Base-by-base conservation (phyloP, 2,113 vertebrate genomes). In the Craseonycteris thonglongyai region DNA sequence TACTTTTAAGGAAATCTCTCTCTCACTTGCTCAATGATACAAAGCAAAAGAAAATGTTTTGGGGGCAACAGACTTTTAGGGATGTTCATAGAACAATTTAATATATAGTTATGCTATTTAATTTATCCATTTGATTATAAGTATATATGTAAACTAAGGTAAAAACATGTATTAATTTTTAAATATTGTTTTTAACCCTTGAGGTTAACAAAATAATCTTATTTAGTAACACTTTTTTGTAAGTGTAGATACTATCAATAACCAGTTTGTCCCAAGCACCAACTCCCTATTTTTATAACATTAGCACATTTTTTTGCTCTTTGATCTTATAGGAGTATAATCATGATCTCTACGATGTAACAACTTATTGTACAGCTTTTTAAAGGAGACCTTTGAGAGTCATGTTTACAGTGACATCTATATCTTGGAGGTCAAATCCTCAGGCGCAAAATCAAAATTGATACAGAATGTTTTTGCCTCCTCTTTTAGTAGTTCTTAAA, bases 391-490 rank as follows among this genome's bases (percentile, higher is more conserved):
- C 28, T 94, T 66, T 93, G 42, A 84, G 42, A 85, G 8, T 81
- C 12, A 21, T 74, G 56, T 76, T 93, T 91, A 86, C 14, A 69
- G 30, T 90, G 61, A 92, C 85, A 94, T 51, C 72, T 92, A 33
- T 45, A 78, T 58, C 63, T 68, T 33, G 68, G 68, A 91, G 66
- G 47, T 95, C 35, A 92, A 76, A 76, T 95, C 84, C 81, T 93
- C 40, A 90, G 65, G 69, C 72, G 82, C 54, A 95, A 68, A 81
- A 61, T 45, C 35, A 85, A 90, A 96, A 96, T 92, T 85, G 88
- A 92, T 95, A 85, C 33, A 33, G 88, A 97, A 72, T 74, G 66
- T 21, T 59, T 78, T 76, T 96, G 45, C 66, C 6, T 94, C 35
- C 6, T 59, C 16, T 95, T 85, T 81, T 42, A 72, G n/a, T 90